These are phyloP conservation scores for Apamea sordens DNA, from an alignment of 2,888 invertebrate genomes.

Conservation along the genomic window DNA sequence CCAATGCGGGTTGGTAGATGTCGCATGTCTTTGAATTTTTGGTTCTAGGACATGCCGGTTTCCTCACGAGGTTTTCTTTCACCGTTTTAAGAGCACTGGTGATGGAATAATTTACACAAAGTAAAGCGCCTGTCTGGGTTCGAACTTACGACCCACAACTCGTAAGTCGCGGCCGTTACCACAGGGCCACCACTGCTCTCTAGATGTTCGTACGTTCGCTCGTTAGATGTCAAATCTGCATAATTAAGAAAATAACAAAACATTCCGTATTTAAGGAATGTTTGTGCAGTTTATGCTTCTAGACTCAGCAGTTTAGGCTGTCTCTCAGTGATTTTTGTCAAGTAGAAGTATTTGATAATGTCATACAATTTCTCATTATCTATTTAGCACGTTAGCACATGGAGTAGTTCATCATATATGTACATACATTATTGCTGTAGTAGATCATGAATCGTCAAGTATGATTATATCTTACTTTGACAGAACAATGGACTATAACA, in stretches of 20 bases:
- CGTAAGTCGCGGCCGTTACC: too few relatives aligned
- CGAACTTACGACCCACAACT: too few relatives aligned
- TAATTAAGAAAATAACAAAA: neutral
- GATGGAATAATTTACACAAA: too few relatives aligned
- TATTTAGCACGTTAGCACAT: slow-evolving; percentile 18
- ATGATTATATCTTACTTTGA: slow-evolving; percentile 53
- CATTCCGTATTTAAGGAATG: neutral
- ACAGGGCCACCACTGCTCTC: too few relatives aligned
- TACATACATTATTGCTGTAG: slow-evolving; percentile 33
- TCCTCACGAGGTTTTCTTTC: too few relatives aligned
- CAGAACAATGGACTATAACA: slow-evolving; percentile 75
- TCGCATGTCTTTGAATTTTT: too few relatives aligned
- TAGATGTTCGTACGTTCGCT: too few relatives aligned
- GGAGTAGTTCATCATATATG: slow-evolving; percentile 20
- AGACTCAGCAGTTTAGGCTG: neutral
- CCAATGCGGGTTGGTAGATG: too few relatives aligned
- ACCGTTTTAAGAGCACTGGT: too few relatives aligned
- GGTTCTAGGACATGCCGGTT: too few relatives aligned
- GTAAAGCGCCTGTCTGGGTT: too few relatives aligned
- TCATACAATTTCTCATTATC: slow-evolving; percentile 24
- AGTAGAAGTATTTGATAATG: neutral
- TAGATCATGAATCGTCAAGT: slow-evolving; percentile 58
- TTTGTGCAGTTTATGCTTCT: neutral
- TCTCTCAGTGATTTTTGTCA: neutral
- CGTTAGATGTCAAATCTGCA: neutral